Base-by-base conservation (phyloP, 2,797 vertebrate species). In the Brotula barbata region DNA sequence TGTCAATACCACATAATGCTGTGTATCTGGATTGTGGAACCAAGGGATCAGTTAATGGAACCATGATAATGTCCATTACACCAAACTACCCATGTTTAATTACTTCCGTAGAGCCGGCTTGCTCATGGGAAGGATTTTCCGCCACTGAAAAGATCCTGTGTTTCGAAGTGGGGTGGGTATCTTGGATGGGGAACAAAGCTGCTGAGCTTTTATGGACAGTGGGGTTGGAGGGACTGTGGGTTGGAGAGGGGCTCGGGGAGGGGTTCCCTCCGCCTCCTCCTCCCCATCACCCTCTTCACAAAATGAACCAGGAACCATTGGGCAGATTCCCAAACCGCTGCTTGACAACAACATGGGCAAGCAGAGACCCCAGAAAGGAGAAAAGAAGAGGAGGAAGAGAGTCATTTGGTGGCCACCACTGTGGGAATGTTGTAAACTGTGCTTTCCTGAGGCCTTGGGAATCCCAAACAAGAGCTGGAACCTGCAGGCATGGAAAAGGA, bases 371-470 rank as follows among this genome's bases (percentile, higher is more conserved):
- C 63, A 68, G 74, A 80, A 82, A 57, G 80, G 70, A 71, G 61
- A 71, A 60, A 64, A 23, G 73, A 58, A 81, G 64, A 76, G 75
- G 59, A 86, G 83, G 81, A 86, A 80, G 84, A 82, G 68, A 87
- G 81, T 75, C 71, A 78, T 82, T 86, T 64, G 46, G 80, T 80
- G 84, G 75, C 67, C 63, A 70, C 84, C 81, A 87, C 87, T 91
- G 86, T 91, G 90, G 90, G 90, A 92, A 92, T 86, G 75, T 87
- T 80, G 73, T 86, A 80, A 90, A 89, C 89, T 90, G 80, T 81
- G 77, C 78, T 92, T 91, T 92, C 86, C 83, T 90, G 81, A 83
- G 87, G 81, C 82, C 85, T 82, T 90, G 90, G 79, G 85, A 88
- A 91, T 87, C 88, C 82, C 88, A 90, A 85, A 89, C 66, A 66